phyloP scores from a whole-genome alignment of 2,797 vertebrate genomes.

The Cyprinodon diabolis region DNA sequence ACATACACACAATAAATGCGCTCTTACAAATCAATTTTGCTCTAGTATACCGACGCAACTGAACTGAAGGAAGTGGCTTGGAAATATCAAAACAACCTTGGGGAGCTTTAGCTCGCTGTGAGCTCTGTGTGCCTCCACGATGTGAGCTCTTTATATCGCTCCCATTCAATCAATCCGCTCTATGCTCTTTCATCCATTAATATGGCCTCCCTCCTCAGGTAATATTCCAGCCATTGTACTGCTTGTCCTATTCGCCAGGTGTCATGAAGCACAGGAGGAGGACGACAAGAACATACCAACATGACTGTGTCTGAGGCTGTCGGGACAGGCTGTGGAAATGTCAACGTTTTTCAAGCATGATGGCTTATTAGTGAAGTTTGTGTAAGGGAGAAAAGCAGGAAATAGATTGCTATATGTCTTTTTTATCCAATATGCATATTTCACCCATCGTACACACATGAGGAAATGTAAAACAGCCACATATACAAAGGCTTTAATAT shows the following conservation, averaged over 20 bases:
- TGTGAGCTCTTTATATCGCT: slow-evolving; percentile 54
- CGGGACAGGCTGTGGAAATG: slow-evolving; percentile 40
- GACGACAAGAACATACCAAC: slow-evolving; percentile 27
- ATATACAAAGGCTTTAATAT: slow-evolving; percentile 1
- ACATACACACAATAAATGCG: slow-evolving; percentile 31
- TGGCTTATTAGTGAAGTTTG: slow-evolving; percentile 45
- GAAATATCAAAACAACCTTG: slow-evolving; percentile 71
- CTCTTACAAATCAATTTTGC: slow-evolving; percentile 46
- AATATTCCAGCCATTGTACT: slow-evolving; percentile 56
- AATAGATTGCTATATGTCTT: slow-evolving; percentile 11
- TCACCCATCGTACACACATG: background rate
- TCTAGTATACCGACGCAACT: slow-evolving; percentile 26
- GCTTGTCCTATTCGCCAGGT: slow-evolving; percentile 49
- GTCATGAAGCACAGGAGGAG: slow-evolving; percentile 34
- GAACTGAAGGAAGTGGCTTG: slow-evolving; percentile 45
- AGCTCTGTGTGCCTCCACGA: slow-evolving; percentile 47
- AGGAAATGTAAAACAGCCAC: background rate
- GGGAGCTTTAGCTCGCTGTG: slow-evolving; percentile 48
- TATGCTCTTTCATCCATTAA: slow-evolving; percentile 54
- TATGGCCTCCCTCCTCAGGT: slow-evolving; percentile 30
- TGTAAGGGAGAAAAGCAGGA: slow-evolving; percentile 22
- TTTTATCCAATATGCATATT: background rate
- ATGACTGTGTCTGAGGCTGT: slow-evolving; percentile 27
- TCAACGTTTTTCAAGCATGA: slow-evolving; percentile 36
- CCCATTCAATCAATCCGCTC: slow-evolving; percentile 57